Evolutionary conservation across 2,797 vertebrate genomes (phyloP), one percentile per base, ranked within the genome.

Genomic region (Huso huso): DNA sequence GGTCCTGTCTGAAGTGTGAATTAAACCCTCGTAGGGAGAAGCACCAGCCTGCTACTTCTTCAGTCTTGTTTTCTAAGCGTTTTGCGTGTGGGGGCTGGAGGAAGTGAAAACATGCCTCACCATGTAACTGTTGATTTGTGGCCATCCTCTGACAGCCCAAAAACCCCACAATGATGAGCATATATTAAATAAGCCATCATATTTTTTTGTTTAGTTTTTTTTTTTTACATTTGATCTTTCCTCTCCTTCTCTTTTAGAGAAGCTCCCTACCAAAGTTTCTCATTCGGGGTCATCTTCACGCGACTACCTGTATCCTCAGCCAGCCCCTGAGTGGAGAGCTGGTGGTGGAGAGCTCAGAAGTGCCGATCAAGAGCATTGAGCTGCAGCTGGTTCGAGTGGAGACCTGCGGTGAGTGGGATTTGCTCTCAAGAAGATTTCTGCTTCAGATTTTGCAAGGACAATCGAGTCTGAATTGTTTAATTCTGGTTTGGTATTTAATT

Each of bases 301-400:
- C 94, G 53, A 98, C 95, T 49, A 95, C 79, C 83, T 99, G 97
- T 0, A 74, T 91, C 66, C 91, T 98, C 83, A 95, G 91, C 0
- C 93, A 91, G 78, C 95, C 96, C 0, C 84, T 99, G 60, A 95
- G 88, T 0, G 96, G 97, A 1, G 94, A 97, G 78, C 83, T 99
- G 81, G 74, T 92, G 70, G 93, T 98, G 68, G 94, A 98, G 80
- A 93, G 79, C 55, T 93, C 95, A 0, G 93, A 96, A 13, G 92
- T 95, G 0, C 83, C 94, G 50, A 77, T 99, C 68, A 94, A 90
- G 75, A 98, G 95, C 60, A 91, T 99, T 0, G 97, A 99, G 69
- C 90, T 99, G 73, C 97, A 99, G 88, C 84, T 99, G 3, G 95
- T 99, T 0, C 86, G 96, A 0, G 97, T 99, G 63, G 96, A 98